Evolutionary conservation across 2,797 vertebrate species (phyloP), one percentile per base, ranked within the genome.

Genomic region (Chaenodraco wilsoni): DNA sequence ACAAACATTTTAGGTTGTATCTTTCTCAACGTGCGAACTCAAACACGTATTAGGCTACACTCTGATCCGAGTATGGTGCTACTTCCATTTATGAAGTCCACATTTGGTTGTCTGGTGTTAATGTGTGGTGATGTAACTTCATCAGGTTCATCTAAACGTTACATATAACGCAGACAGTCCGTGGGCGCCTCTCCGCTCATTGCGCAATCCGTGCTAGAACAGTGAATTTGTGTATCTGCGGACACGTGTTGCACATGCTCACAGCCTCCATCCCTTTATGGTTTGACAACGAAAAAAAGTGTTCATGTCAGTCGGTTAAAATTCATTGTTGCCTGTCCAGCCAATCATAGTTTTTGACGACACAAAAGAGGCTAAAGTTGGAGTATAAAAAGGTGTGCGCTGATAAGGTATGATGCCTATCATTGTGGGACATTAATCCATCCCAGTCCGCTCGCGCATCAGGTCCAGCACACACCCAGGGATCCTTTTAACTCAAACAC

Each of bases 341-440:
- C 98, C 97, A 99, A 99, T 99, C 96, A 86, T 95, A 82, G 95
- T 91, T 89, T 95, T 94, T 94, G 96, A 97, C 96, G 96, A 96
- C 96, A 97, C 92, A 95, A 92, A 91, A 96, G 95, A 94, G 95
- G 95, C 95, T 94, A 94, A 96, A 96, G 94, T 96, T 93, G 94
- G 93, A 93, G 95, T 98, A 99, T 99, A 99, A 98, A 96, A 98
- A 97, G 96, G 94, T 92, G 95, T 91, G 95, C 95, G 94, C 95
- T 94, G 95, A 95, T 96, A 94, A 92, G 92, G 88, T 95, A 95
- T 96, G 96, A 96, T 95, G 95, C 94, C 95, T 94, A 91, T 95
- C 94, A 95, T 95, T 89, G 95, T 93, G 93, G 93, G 93, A 94
- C 95, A 91, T 91, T 83, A 87, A 83, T 88, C 80, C 88, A 84